Evolutionary conservation across 2,888 invertebrate species (phyloP), one percentile per base, ranked within the genome.

Genomic region (Lasiommata megera): DNA sequence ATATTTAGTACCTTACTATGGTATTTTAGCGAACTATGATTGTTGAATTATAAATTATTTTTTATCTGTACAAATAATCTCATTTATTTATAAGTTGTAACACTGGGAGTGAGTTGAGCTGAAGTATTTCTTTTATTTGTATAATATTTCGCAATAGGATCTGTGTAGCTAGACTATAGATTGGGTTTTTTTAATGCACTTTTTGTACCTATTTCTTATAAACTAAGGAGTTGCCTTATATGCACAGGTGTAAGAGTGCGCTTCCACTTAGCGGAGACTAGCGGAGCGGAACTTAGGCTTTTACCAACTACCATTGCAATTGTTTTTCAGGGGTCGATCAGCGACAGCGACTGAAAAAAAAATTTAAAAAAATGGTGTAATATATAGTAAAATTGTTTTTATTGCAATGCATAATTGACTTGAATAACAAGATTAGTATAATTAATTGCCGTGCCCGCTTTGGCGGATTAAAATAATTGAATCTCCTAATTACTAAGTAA

Each of bases 31-130:
- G 18, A 40, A 50, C 23, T 44, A 41, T 53, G n/a, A 36, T 53
- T 53, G 43, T 53, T 53, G 23, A 47, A 37, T 50, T 54, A 17
- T 48, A 54, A 48, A 18, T 57, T 52, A 47, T 58, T 48, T 52
- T 54, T 54, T 43, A 54, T 58, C 43, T 58, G 58, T 54, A 53
- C 47, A 58, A 58, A 31, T 58, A 48, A 54, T 58, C 47, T 57
- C 48, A 37, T 53, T 34, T 54, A 31, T 48, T 43, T 40, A 7
- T 51, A 48, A 17, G 8, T 17, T n/a, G 6, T 38, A 29, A 52
- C 9, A 11, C 2, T 41, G 41, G 17, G 31, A 46, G 31, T 52
- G 52, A 41, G 16, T 41, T 52, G 28, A 40, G n/a, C 41, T 47
- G 53, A 53, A 44, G 16, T 57, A 44, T 34, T 47, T 46, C 46